Conservation (phyloP, 2,113 vertebrate genomes). For the Chrysochloris asiatica region DNA sequence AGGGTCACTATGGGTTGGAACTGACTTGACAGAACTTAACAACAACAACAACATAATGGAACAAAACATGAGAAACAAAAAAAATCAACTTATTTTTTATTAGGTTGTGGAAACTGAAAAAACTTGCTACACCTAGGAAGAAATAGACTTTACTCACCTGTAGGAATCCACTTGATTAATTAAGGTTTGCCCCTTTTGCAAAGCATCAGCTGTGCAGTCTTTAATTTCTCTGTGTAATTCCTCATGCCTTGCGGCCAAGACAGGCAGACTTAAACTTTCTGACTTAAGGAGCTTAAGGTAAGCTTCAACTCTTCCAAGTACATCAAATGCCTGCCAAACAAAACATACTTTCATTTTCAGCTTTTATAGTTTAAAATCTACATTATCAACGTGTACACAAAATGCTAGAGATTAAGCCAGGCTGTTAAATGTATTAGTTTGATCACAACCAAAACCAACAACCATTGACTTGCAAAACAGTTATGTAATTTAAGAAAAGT, state of each 20-base stretch:
- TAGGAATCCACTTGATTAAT: constrained; percentile 84
- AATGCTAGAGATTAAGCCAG: constrained; percentile 40
- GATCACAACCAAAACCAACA: constrained; percentile 12
- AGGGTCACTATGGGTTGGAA: too few relatives aligned
- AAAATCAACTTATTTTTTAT: constrained; percentile 57
- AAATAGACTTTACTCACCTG: constrained; percentile 82
- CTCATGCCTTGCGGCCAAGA: constrained; percentile 82
- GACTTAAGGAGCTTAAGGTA: constrained; percentile 84
- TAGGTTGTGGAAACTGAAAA: constrained; percentile 37
- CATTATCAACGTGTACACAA: neutral
- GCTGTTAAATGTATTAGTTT: constrained; percentile 37
- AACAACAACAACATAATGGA: too few relatives aligned
- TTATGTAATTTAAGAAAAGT: constrained; percentile 31
- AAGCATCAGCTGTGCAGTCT: constrained; percentile 80
- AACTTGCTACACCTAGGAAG: constrained; percentile 16
- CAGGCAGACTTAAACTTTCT: constrained; percentile 80
- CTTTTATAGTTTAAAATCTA: constrained; percentile 65
- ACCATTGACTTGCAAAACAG: constrained; percentile 55
- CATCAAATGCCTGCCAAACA: constrained; percentile 86
- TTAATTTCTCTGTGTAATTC: constrained; percentile 84
- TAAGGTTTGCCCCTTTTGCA: constrained; percentile 87
- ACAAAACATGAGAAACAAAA: constrained; percentile 31
- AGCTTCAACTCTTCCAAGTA: constrained; percentile 85
- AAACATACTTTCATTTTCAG: constrained; percentile 71
- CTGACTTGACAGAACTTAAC: too few relatives aligned